These are phyloP conservation scores for Crocallis elinguaria DNA, from an alignment of 2,888 invertebrate species.

Conservation along the genomic window DNA sequence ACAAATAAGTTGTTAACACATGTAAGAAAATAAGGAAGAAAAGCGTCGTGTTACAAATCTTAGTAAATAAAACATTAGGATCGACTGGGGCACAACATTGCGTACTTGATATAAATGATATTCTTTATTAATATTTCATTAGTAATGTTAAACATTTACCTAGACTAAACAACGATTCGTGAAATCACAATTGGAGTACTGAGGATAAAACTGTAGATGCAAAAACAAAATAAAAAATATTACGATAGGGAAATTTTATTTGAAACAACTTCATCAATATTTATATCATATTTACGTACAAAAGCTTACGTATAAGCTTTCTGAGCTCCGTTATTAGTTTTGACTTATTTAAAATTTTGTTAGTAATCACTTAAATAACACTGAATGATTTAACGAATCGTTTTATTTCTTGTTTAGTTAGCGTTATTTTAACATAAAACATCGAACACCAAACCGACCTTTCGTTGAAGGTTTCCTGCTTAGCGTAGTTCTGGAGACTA, in stretches of 20 bases:
- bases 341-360: neutral
- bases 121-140: slow-evolving; percentile 40
- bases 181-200: slow-evolving; percentile 14
- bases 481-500: slow-evolving; percentile 98
- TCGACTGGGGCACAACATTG: slow-evolving; percentile 94
- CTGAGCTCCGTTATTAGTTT: too few relatives aligned
- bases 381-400: slow-evolving; percentile 31
- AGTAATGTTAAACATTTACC: slow-evolving; percentile 21
- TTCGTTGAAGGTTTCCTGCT: slow-evolving; percentile 97
- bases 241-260: neutral
- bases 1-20: slow-evolving; percentile 37
- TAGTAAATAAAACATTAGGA: slow-evolving; percentile 81
- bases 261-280: too few relatives aligned
- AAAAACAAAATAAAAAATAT: neutral
- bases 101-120: slow-evolving; percentile 76
- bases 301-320: too few relatives aligned
- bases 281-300: too few relatives aligned
- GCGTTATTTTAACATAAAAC: slow-evolving; percentile 41
- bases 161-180: slow-evolving; percentile 29
- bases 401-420: slow-evolving; percentile 7
- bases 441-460: slow-evolving; percentile 89
- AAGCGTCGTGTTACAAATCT: slow-evolving; percentile 71
- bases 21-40: slow-evolving; percentile 67
- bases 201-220: neutral
- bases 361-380: too few relatives aligned